Base-by-base conservation (phyloP, 2,113 vertebrate genomes). In the Gyps fulvus region DNA sequence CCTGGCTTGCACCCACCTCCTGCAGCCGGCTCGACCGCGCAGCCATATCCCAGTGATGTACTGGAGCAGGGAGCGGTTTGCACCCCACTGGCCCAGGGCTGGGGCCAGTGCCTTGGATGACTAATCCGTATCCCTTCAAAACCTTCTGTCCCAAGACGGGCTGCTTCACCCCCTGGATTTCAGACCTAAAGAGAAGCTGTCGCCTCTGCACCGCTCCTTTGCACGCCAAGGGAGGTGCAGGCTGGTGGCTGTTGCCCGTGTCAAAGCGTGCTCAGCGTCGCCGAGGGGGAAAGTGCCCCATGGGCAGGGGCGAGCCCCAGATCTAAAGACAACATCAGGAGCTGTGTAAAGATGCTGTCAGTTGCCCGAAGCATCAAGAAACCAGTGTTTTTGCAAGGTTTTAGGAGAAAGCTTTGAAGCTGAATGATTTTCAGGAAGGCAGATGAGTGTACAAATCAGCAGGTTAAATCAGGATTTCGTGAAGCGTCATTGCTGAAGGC, bases 11-110 rank as follows among this genome's bases (percentile, higher is more conserved):
- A 83, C 15, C 36, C 36, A 32, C 2, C 50, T 63, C 21, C 65
- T 40, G 23, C 49, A 23, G n/a, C 74, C 42, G 17, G 12, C 17
- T 22, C 0, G 0, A 27, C 45, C 4, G 5, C 2, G 3, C 13
- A 6, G n/a, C 29, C 49, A 4, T 22, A 4, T 5, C 45, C 63
- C 7, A 2, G 55, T 11, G 40, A 61, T 31, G 19, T n/a, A 25
- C 32, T 0, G 0, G n/a, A 63, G 57, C 36, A 31, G 11, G 1
- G 36, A 61, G 29, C 2, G 9, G 34, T 71, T 73, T 57, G 49
- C 29, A 61, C 3, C 15, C 7, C 5, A 0, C 69, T n/a, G 32
- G 6, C 12, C 65, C 0, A 1, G 79, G 42, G 26, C 42, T 54
- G 57, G 15, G 17, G 36, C 16, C 23, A 29, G 18, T 22, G 34